Base-by-base conservation (phyloP, 2,113 vertebrate species). In the Crotalus helleri region DNA sequence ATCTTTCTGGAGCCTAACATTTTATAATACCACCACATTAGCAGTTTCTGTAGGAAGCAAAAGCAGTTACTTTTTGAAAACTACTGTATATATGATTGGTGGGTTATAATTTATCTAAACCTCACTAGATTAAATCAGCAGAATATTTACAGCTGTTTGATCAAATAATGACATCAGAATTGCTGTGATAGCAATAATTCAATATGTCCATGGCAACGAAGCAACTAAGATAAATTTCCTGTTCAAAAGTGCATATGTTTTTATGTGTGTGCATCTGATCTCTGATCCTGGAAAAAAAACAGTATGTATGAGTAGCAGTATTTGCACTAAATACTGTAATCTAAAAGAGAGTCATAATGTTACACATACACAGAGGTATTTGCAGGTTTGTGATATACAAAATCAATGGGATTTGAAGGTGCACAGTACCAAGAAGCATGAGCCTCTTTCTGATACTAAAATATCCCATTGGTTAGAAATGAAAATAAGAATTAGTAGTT, bases 401-500 rank as follows among this genome's bases (percentile, higher is more conserved):
- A 90, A 26, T 88, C 92, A 94, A 29, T 92, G 88, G 93, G 92
- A 93, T 44, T 13, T 94, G 91, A 87, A 88, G 89, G 95, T 85
- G 89, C 33, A 93, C 90, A 89, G 24, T 81, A 94, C 92, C 94
- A 89, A 39, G 90, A 44, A 87, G 91, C 69, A 92, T 90, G 55
- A 95, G 33, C 64, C 91, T 96, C 90, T 93, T 89, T 86, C 55
- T 95, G 93, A 91, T 89, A n/a, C 0, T 0, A 91, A 95, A 92
- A 92, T 93, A 81, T 57, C 46, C 12, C 87, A 59, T 69, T 92
- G 59, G 46, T 58, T 90, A 85, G 46, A 94, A 54, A 90, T 91
- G 95, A 96, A 74, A 39, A 39, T 39, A 39, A 92, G 92, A 88
- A 92, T 94, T 74, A 55, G 49, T 54, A 88, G 86, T 94, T 96